phyloP scores from a whole-genome alignment of 2,888 invertebrate genomes.

The Pimpla rufipes region DNA sequence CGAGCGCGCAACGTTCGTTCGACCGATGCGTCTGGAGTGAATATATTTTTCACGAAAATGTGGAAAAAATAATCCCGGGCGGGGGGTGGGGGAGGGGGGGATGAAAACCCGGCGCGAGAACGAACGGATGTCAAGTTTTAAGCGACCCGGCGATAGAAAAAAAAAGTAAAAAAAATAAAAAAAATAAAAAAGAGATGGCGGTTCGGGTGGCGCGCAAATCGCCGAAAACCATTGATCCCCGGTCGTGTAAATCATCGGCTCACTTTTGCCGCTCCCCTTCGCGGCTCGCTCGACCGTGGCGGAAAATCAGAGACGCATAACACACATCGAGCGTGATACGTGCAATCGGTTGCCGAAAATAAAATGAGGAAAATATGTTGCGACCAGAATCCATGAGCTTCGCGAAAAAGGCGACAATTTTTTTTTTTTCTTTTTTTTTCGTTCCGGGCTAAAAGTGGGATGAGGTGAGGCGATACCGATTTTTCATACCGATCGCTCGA shows the following conservation, averaged over 20 bases:
- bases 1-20: not conserved
- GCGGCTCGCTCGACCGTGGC: not conserved
- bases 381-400: not conserved
- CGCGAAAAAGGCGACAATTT: not conserved
- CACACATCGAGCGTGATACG: not conserved
- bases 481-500: not conserved
- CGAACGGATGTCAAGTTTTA: constrained; percentile 2
- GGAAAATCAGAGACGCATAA: not conserved
- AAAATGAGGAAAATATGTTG: constrained; percentile 2
- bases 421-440: not conserved
- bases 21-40: not conserved
- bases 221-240: constrained; percentile 8
- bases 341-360: not conserved
- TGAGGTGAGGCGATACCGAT: not conserved
- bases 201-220: not conserved
- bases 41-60: not conserved
- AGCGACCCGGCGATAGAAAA: not conserved
- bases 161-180: no score
- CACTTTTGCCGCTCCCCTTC: not conserved
- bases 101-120: not conserved
- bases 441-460: not conserved
- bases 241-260: constrained; percentile 2
- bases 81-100: not conserved
- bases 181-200: not conserved
- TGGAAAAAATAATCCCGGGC: not conserved